phyloP scores from a whole-genome alignment of 2,888 invertebrate genomes.

The Stenolophus ochropezus region DNA sequence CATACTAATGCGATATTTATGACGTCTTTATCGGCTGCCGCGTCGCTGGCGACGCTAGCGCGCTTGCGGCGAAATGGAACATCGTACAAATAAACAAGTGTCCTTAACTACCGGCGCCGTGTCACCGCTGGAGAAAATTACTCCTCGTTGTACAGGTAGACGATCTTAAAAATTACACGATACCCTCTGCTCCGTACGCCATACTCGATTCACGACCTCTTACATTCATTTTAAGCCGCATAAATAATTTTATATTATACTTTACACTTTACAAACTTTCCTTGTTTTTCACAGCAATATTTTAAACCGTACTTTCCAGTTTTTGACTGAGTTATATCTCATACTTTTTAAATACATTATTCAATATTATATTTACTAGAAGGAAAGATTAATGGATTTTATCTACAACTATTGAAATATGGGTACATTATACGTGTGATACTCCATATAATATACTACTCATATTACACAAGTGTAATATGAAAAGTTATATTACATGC shows the following conservation, averaged over 20 bases:
- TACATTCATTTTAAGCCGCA: not conserved
- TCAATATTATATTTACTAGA: too few relatives aligned
- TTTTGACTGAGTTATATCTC: too few relatives aligned
- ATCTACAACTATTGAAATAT: too few relatives aligned
- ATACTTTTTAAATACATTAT: too few relatives aligned
- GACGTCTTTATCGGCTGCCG: conserved; percentile 57
- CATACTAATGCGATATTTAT: conserved; percentile 56
- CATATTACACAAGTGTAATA: too few relatives aligned
- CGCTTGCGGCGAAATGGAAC: not conserved
- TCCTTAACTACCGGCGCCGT: conserved; percentile 28
- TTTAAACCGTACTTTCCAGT: too few relatives aligned
- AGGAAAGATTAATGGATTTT: too few relatives aligned
- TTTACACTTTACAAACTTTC: not conserved
- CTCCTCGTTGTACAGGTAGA: conserved; percentile 7
- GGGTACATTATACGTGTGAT: too few relatives aligned
- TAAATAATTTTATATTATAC: not conserved
- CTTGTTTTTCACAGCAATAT: too few relatives aligned
- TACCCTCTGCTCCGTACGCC: not conserved
- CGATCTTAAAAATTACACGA: conserved; percentile 16
- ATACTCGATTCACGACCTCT: not conserved
- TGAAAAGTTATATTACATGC: too few relatives aligned
- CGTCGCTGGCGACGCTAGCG: not conserved
- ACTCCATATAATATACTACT: too few relatives aligned
- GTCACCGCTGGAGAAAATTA: conserved; percentile 6
- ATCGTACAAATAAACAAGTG: conserved; percentile 42